Evolutionary conservation across 2,797 vertebrate species (phyloP).

Genomic region (Fratercula arctica): DNA sequence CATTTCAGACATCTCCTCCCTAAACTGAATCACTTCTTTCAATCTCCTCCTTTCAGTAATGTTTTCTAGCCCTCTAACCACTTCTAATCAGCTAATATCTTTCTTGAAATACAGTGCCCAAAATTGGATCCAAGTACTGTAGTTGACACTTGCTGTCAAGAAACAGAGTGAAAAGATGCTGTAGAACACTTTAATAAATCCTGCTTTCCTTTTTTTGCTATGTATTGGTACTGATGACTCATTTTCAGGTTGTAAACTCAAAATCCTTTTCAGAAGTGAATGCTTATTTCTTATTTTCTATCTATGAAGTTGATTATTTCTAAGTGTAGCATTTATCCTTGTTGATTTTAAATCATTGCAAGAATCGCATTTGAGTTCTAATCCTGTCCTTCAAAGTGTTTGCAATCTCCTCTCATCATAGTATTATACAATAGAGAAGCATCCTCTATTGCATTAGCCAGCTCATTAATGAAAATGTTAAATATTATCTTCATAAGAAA

Average conservation of each 20-base stretch:
- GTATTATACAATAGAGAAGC: not conserved
- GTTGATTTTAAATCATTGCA: not conserved
- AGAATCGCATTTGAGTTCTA: not conserved
- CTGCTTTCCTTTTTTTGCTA: not conserved
- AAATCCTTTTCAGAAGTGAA: not conserved
- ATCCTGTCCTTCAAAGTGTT: not conserved
- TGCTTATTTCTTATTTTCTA: not conserved
- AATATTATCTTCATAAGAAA: not conserved
- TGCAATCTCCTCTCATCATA: not conserved
- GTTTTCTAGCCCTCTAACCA: not conserved
- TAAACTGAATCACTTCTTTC: constrained; percentile 10
- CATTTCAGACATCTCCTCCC: constrained; percentile 1
- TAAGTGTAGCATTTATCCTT: not conserved
- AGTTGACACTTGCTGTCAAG: not conserved
- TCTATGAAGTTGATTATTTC: not conserved
- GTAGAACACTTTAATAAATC: not conserved
- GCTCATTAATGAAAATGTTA: not conserved
- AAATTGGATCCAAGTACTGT: not conserved
- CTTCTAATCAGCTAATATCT: not conserved
- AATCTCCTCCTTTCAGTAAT: not conserved
- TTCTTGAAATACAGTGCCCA: not conserved
- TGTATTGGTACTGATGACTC: not conserved
- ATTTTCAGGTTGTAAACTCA: not conserved
- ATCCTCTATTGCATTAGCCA: not conserved
- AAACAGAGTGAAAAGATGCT: not conserved